Base-by-base conservation (phyloP, 2,888 invertebrate genomes). In the Pollenia labialis region DNA sequence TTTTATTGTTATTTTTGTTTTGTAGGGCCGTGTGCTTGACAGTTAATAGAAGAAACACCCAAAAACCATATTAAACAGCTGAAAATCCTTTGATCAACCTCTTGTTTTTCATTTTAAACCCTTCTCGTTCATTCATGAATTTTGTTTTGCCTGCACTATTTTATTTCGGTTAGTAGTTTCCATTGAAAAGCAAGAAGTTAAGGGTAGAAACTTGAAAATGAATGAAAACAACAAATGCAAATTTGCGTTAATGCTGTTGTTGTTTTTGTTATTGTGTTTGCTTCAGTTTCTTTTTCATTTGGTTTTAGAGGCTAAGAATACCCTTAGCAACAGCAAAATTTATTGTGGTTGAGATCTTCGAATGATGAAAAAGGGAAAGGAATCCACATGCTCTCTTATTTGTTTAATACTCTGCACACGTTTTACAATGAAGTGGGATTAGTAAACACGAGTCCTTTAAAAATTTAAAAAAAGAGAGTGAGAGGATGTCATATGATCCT, bases 281-380 rank as follows among this genome's bases (percentile, higher is more conserved):
- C 44, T 68, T 62, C 18, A 60, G 44, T 75, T 75, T 62, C 62
- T 62, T 52, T 62, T 75, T 75, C 40, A 50, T 40, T 74, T 18
- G 16, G 16, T 32, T 40, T 56, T 77, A 10, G 16, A 60, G 54
- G 52, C 68, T 16, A 32, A 60, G 54, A 46, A 74, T 75, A n/a
- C 82, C 76, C 86, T 81, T 86, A 76, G 86, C 86, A 86, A 86
- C 86, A 86, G 75, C 72, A 85, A 18, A 64, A 11, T 81, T 12
- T 23, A 18, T 32, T 14, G 16, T 16, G 32, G 16, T 46, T 64
- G 52, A 64, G 79, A 86, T 86, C 80, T 69, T 58, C 42, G 40
- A 52, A 44, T 11, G 44, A 82, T 75, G 71, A 75, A 42, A 44
- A 1, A 52, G 44, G 11, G 46, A 66, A 66, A 12, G 11, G 6